These are phyloP conservation scores for Vimba vimba DNA, from an alignment of 2,113 vertebrate genomes.

Conservation along the genomic window DNA sequence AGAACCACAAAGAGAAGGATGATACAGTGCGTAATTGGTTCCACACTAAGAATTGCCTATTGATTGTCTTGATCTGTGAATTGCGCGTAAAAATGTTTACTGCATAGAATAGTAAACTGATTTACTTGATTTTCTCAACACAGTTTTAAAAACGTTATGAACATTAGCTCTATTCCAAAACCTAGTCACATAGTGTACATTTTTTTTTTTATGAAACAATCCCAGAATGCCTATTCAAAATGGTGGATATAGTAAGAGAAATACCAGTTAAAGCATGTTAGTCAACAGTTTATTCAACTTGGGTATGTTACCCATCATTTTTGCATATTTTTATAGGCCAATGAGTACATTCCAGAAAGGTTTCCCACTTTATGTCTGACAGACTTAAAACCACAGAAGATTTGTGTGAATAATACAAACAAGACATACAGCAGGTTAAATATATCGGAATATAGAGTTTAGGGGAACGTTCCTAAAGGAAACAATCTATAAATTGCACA, in stretches of 20 bases:
- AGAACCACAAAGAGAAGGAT: conserved; percentile 11
- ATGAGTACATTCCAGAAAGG: no score
- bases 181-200: neutral
- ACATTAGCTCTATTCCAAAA: neutral
- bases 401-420: neutral
- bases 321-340: neutral
- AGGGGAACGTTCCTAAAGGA: neutral
- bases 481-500: neutral
- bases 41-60: neutral
- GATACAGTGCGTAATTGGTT: neutral
- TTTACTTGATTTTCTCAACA: neutral
- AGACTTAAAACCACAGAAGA: neutral
- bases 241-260: no score
- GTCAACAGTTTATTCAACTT: no score
- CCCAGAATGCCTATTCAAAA: neutral
- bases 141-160: neutral
- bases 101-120: neutral
- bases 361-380: neutral
- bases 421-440: no score
- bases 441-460: neutral
- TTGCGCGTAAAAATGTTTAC: neutral
- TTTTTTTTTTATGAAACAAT: neutral
- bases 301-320: neutral
- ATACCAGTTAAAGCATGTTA: no score
- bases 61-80: neutral